A percentile compares a stretch with the other conserved stretches of the same genome.
These are phyloP conservation scores for Piliocolobus tephrosceles DNA, from an alignment of 2,113 vertebrate species.

Conservation along the genomic window DNA sequence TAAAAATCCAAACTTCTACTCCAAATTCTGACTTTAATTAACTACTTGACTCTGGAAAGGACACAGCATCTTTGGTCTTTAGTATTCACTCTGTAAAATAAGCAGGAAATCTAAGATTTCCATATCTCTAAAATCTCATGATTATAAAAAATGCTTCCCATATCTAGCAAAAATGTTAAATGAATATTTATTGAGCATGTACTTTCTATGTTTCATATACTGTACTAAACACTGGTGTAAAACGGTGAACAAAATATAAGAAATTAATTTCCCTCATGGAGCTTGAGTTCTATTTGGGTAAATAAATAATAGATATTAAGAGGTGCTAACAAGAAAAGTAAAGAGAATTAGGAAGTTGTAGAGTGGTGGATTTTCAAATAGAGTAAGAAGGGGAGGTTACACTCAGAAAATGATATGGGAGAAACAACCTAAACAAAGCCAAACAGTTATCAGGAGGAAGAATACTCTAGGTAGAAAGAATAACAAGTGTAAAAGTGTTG, in stretches of 20 bases:
- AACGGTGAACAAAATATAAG: background rate
- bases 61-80: background rate
- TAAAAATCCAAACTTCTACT: background rate
- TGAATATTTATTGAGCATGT: background rate
- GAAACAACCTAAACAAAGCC: background rate
- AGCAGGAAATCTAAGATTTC: background rate
- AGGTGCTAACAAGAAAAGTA: background rate
- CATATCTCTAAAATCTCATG: background rate
- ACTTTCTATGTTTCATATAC: background rate
- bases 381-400: fast-evolving
- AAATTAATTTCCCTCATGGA: background rate
- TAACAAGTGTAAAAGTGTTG: background rate
- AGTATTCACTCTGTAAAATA: background rate
- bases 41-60: background rate
- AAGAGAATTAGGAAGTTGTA: background rate
- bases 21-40: background rate
- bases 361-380: background rate
- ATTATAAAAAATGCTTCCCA: background rate
- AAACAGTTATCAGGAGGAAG: background rate
- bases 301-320: background rate
- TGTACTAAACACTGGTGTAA: background rate
- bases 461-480: background rate
- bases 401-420: background rate
- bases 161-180: background rate
- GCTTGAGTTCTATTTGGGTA: background rate